Conservation (phyloP, 2,113 vertebrate genomes). For the Philantomba maxwellii region DNA sequence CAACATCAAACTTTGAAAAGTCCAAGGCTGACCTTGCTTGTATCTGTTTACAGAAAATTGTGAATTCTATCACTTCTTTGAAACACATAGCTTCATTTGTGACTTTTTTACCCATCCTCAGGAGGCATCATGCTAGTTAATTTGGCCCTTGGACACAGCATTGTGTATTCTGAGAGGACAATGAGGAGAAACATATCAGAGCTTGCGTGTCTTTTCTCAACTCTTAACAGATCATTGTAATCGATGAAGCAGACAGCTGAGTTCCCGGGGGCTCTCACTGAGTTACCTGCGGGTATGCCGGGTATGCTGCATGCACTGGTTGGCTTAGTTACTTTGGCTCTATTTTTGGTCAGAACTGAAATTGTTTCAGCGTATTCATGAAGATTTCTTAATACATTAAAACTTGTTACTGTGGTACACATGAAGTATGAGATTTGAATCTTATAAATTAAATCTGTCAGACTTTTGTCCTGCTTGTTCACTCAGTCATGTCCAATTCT, state of each 20-base stretch:
- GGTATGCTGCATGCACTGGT: rapidly evolving
- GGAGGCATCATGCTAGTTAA: background rate
- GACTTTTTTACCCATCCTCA: background rate
- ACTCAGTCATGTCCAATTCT: background rate
- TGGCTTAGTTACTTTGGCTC: background rate
- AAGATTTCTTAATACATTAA: background rate
- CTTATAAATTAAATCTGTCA: background rate
- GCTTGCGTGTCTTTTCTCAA: background rate
- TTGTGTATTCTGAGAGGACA: background rate
- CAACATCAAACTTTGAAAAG: background rate
- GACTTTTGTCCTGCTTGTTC: background rate
- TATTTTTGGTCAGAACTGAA: background rate
- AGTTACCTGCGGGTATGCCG: background rate
- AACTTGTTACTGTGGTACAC: background rate
- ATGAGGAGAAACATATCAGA: background rate
- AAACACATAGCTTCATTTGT: conserved; percentile 12
- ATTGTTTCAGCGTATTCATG: background rate
- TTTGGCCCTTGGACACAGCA: background rate
- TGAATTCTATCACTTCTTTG: conserved; percentile 32
- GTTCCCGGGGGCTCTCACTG: background rate
- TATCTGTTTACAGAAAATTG: conserved; percentile 27
- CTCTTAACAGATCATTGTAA: background rate
- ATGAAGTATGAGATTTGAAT: background rate
- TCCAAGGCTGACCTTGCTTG: background rate
- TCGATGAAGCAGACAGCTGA: background rate